A percentile compares a stretch with the other conserved stretches of the same genome.
Conservation (phyloP, 2,113 vertebrate species). For the Pseudorasbora parva region DNA sequence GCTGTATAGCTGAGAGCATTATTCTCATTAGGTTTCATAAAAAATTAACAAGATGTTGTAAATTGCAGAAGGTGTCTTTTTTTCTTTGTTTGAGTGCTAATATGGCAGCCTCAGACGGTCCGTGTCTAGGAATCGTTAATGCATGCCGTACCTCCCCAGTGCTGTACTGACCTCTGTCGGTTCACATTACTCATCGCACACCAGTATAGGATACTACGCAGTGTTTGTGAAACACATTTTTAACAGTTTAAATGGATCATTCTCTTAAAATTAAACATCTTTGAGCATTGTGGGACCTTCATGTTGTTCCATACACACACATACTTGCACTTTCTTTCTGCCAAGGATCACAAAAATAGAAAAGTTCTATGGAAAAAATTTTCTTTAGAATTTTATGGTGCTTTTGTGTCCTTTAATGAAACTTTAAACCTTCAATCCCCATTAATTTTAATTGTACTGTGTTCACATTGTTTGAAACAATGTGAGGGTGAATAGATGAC, state of each 20-base stretch:
- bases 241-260: not conserved
- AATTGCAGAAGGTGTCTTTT: slow-evolving; percentile 4
- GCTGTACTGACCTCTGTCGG: slow-evolving; percentile 50
- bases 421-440: not conserved
- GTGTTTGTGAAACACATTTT: not conserved
- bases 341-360: not conserved
- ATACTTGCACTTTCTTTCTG: not conserved
- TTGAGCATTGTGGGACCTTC: not conserved
- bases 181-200: slow-evolving; percentile 8
- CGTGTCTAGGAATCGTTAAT: slow-evolving; percentile 34
- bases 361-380: not conserved
- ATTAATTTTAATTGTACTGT: not conserved
- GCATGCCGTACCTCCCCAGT: not conserved
- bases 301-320: not conserved
- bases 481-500: not conserved
- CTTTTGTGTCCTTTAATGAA: not conserved
- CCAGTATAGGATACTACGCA: not conserved
- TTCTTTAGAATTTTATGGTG: not conserved
- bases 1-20: slow-evolving; percentile 8
- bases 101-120: slow-evolving; percentile 39
- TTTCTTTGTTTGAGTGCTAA: slow-evolving; percentile 51
- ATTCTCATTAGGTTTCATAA: slow-evolving; percentile 21
- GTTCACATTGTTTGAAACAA: not conserved
- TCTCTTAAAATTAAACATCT: not conserved
- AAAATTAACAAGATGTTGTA: slow-evolving; percentile 32